Base-by-base conservation (phyloP, 2,797 vertebrate species). In the Aselliscus stoliczkanus region DNA sequence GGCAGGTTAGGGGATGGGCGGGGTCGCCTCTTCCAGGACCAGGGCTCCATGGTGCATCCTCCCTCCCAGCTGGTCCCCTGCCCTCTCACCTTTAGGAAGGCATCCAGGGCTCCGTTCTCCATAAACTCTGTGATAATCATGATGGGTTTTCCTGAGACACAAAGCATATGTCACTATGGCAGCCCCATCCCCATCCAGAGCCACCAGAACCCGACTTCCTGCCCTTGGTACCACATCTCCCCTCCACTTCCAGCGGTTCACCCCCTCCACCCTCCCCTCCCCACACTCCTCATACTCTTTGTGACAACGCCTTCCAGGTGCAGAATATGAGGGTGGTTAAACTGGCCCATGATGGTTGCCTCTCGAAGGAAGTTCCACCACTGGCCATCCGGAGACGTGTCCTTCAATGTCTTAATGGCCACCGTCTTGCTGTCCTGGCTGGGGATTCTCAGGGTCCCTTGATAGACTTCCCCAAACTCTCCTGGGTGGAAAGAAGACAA, bases 361-460 rank as follows among this genome's bases (percentile, higher is more conserved):
- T 99, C 99, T 0, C 99, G 99, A 73, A 99, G 99, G 60, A 99
- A 99, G 97, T 99, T 99, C 87, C 99, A 99, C 99, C 98, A 99
- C 97, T 99, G 98, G 18, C 98, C 98, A 2, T 98, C 98, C 13
- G 98, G 98, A 37, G 98, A 98, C 0, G 98, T 98, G 2, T 98
- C 97, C 76, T 99, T 99, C 93, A 99, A 88, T 86, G 98, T 99
- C 97, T 99, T 99, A 97, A 99, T 98, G 81, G 98, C 98, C 90
- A 99, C 98, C 5, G 98, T 97, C 0, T 97, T 87, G 56, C 96
- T 97, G 21, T 98, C 98, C 75, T 98, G 98, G 79, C 97, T 97
- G 1, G 98, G 98, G 42, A 98, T 88, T 37, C 97, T 94, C 79
- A 99, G 97, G 25, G 97, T 97, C n/a, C 98, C 98, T 82, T 97